phyloP scores from a whole-genome alignment of 2,797 vertebrate genomes.

The Lycodopsis pacificus region DNA sequence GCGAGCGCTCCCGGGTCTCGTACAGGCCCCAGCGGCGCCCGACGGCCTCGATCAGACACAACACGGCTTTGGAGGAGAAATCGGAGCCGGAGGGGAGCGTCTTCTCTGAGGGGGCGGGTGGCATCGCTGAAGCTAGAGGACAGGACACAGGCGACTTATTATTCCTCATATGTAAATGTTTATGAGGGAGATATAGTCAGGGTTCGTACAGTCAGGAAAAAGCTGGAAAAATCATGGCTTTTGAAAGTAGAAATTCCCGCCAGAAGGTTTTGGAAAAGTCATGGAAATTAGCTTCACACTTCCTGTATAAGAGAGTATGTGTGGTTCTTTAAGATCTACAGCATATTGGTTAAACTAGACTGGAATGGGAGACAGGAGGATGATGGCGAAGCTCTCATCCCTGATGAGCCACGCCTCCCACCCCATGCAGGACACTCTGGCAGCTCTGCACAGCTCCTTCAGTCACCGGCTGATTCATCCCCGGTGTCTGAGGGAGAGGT shows the following conservation, averaged over 20 bases:
- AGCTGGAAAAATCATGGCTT: too few species aligned
- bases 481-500: too few species aligned
- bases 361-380: too few species aligned
- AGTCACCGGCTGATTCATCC: too few species aligned
- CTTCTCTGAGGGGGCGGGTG: slow-evolving; percentile 69
- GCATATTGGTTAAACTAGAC: background rate
- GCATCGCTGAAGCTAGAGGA: slow-evolving; percentile 65
- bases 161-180: background rate
- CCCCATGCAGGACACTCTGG: too few species aligned
- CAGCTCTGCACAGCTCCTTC: too few species aligned
- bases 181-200: too few species aligned
- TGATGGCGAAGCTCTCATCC: too few species aligned
- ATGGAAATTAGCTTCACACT: background rate
- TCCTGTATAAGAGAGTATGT: background rate
- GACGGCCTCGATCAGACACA: slow-evolving; percentile 84
- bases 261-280: background rate
- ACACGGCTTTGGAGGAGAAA: slow-evolving; percentile 82
- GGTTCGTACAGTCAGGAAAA: too few species aligned
- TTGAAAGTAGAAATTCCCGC: too few species aligned
- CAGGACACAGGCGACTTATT: background rate
- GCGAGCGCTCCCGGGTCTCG: slow-evolving; percentile 82
- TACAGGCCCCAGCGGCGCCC: slow-evolving; percentile 84
- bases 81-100: slow-evolving; percentile 72
- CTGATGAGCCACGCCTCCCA: too few species aligned
- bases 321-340: background rate